Base-by-base conservation (phyloP, 2,113 vertebrate genomes). In the Saguinus midas region DNA sequence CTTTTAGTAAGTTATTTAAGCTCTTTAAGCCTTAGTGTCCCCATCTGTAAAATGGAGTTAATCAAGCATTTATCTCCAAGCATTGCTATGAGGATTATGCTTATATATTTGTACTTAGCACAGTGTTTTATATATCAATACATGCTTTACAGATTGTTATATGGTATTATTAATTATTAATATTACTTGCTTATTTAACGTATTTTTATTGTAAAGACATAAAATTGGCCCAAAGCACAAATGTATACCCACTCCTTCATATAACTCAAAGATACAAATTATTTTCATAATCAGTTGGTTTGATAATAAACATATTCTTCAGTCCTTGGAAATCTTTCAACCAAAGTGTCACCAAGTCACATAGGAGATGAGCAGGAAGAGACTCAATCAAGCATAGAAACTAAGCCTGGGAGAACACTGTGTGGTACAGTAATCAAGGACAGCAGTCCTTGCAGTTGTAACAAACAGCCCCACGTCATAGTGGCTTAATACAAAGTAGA, bases 241-340 rank as follows among this genome's bases (percentile, higher is more conserved):
- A 88, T 82, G 9, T 61, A 25, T 75, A 70, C 78, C 21, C 90
- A 80, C 1, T 75, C 23, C 79, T 72, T 8, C 29, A 72, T 70
- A 66, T 0, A 88, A 27, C 50, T 81, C 85, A 95, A 92, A 70
- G 29, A 91, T 35, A 78, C 8, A 70, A 52, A 87, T 83, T 79
- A 75, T 43, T 96, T 96, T 90, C n/a, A 83, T 25, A 86, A 55
- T 89, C n/a, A 79, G 23, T 86, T 91, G 29, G 35, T 43, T 89
- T 85, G 13, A 83, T 90, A 7, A 0, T 82, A 57, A 95, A 37
- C 9, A 76, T 11, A 81, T 87, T 76, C 32, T 57, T 90, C 50
- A 84, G 72, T 89, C 37, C 48, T 85, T 58, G 57, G 35, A 94
- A 96, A 91, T 35, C 7, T 88, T 85, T 85, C 27, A 88, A 82